These are phyloP conservation scores for Tyrannus savana DNA, from an alignment of 2,113 vertebrate genomes.

Conservation along the genomic window DNA sequence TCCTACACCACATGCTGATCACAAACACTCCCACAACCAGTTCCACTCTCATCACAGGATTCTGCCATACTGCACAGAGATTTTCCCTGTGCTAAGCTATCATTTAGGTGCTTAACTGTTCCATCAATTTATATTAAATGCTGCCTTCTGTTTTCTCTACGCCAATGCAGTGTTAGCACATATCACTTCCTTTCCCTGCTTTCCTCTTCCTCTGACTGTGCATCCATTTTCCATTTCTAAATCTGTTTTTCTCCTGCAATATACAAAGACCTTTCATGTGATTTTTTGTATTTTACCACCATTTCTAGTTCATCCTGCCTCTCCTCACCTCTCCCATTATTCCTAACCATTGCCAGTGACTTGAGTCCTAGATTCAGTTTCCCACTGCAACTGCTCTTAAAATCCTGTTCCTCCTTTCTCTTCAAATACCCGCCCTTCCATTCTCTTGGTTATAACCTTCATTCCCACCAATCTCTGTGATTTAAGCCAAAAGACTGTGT, in stretches of 20 bases:
- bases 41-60: neutral
- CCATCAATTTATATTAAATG: neutral
- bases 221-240: neutral
- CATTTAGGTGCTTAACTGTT: neutral
- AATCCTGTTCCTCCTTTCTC: neutral
- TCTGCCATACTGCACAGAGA: neutral
- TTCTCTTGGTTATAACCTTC: neutral
- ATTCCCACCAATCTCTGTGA: neutral
- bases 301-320: neutral
- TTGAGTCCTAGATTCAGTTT: neutral
- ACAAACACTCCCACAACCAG: neutral
- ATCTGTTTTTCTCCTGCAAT: neutral
- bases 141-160: neutral
- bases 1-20: neutral
- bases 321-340: neutral
- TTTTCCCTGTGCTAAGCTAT: neutral
- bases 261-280: neutral
- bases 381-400: neutral
- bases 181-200: neutral
- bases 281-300: neutral
- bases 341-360: neutral
- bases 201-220: neutral
- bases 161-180: accelerated
- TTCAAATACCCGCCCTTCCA: neutral
- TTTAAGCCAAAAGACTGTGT: neutral